A percentile compares a stretch with the other conserved stretches of the same genome.
Conservation (phyloP, 2,113 vertebrate species). For the Kryptolebias marmoratus region DNA sequence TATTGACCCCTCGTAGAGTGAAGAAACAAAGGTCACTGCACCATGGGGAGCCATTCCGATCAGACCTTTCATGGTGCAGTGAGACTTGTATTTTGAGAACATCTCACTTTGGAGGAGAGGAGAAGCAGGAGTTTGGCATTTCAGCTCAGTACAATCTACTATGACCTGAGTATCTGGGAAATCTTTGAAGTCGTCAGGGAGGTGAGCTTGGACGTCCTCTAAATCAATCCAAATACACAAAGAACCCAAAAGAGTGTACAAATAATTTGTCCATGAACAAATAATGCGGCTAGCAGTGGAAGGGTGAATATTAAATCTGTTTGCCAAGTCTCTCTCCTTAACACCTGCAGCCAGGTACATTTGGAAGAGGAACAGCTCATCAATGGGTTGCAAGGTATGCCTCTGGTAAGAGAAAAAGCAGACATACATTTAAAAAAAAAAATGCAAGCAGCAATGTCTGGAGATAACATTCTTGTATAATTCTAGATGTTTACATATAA, state of each 20-base stretch:
- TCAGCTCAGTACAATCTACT: constrained; percentile 4
- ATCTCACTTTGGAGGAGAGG: background rate
- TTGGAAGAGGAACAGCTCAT: constrained; percentile 4
- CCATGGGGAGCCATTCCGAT: background rate
- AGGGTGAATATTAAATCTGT: background rate
- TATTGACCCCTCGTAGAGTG: background rate
- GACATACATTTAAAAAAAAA: background rate
- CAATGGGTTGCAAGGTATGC: background rate
- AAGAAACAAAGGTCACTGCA: constrained; percentile 12
- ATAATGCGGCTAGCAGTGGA: background rate
- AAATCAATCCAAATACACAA: background rate
- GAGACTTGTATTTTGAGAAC: background rate
- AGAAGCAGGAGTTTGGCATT: background rate
- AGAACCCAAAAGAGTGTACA: background rate
- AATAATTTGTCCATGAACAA: background rate
- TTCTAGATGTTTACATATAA: no score
- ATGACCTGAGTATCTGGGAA: background rate
- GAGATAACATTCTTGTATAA: no score
- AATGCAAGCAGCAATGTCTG: no score
- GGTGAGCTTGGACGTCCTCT: background rate
- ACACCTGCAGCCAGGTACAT: background rate
- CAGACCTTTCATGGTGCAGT: constrained; percentile 6
- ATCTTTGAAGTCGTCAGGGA: background rate
- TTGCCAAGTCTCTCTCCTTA: constrained; percentile 2
- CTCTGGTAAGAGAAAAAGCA: background rate